Conservation (phyloP, 2,888 invertebrate species). For the Cerceris rybyensis region DNA sequence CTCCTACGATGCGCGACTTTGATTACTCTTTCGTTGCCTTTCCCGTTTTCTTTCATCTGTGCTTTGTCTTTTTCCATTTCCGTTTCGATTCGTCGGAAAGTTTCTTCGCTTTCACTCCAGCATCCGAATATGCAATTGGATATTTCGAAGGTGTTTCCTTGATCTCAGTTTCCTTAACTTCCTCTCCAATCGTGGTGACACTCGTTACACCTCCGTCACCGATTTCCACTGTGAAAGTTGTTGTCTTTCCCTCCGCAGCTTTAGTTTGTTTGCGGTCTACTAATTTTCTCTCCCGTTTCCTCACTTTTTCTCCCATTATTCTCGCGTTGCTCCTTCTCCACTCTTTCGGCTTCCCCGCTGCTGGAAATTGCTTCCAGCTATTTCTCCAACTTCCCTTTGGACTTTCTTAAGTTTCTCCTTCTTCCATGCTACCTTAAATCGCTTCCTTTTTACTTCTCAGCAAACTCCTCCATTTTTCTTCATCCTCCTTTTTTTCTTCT, state of each 20-base stretch:
- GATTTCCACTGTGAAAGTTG: neutral
- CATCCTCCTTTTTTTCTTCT: neutral
- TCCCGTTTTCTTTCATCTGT: neutral
- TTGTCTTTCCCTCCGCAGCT: neutral
- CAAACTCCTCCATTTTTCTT: too few species aligned
- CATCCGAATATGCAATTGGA: too few species aligned
- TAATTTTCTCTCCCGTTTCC: too few species aligned
- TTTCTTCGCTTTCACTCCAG: too few species aligned
- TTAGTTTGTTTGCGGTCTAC: too few species aligned
- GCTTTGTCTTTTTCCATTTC: neutral
- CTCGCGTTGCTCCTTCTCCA: neutral
- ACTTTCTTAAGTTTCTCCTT: neutral
- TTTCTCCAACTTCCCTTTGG: slow-evolving; percentile 9
- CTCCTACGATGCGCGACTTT: neutral
- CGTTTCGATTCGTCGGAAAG: neutral
- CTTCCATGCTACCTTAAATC: neutral
- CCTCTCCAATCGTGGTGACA: too few species aligned
- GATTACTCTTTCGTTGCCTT: neutral
- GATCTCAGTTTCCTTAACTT: too few species aligned
- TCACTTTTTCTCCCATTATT: too few species aligned
- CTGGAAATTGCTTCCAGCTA: slow-evolving; percentile 19
- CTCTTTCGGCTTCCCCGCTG: slow-evolving; percentile 22
- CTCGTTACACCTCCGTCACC: too few species aligned
- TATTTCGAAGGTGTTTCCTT: too few species aligned
- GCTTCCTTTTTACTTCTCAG: too few species aligned